These are phyloP conservation scores for Hycleus cichorii DNA, from an alignment of 1,140 invertebrate genomes.

Conservation along the genomic window DNA sequence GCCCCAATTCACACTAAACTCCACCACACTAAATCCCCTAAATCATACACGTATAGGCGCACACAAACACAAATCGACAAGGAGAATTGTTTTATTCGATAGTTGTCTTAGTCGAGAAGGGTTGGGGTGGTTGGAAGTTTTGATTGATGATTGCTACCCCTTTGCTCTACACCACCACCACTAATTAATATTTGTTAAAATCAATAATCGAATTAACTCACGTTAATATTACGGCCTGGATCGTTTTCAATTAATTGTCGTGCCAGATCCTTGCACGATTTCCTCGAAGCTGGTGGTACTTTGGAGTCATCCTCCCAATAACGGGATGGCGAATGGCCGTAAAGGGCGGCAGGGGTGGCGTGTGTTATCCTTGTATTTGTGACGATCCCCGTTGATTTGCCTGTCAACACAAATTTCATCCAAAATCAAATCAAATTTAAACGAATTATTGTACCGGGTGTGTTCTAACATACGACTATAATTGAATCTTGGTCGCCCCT, in stretches of 20 bases:
- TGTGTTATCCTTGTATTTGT: conserved; percentile 69
- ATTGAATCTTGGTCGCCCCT: too few species aligned
- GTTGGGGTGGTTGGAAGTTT: too few species aligned
- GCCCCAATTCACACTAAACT: too few species aligned
- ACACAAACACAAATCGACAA: too few species aligned
- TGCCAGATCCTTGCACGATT: conserved; percentile 52
- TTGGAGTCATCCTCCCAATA: conserved; percentile 71
- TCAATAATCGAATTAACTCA: conserved; percentile 23
- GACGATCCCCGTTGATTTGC: conserved; percentile 56
- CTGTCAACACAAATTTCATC: conserved; percentile 31
- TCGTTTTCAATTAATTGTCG: conserved; percentile 42
- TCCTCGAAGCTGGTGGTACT: conserved; percentile 46
- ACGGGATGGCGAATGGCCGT: conserved; percentile 67
- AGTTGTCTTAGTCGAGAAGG: too few species aligned
- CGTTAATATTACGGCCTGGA: conserved; percentile 52
- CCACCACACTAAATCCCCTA: too few species aligned
- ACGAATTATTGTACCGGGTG: too few species aligned
- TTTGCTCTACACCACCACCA: too few species aligned
- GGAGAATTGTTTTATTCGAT: too few species aligned
- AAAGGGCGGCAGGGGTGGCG: conserved; percentile 66
- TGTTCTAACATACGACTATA: too few species aligned
- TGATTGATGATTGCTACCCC: too few species aligned
- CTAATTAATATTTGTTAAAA: neutral
- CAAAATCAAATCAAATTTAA: neutral
- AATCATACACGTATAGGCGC: too few species aligned